Evolutionary conservation across 2,888 invertebrate species (phyloP).

Genomic region (Chymomyza amoena): DNA sequence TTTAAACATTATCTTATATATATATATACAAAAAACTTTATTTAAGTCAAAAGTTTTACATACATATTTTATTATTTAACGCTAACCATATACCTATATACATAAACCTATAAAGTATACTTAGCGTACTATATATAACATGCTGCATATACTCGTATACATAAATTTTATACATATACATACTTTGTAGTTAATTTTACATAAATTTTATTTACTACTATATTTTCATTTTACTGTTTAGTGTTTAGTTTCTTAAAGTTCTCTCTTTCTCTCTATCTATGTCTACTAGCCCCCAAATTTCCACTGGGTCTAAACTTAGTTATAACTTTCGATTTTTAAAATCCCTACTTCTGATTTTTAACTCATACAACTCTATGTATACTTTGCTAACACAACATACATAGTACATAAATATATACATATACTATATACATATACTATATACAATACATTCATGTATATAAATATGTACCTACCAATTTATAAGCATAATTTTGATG

Average conservation of each 20-base stretch:
- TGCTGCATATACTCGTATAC: slow-evolving; percentile 15
- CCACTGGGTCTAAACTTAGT: not conserved
- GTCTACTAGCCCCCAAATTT: not conserved
- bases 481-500: not conserved
- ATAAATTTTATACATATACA: slow-evolving; percentile 29
- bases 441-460: not conserved
- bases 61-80: not conserved
- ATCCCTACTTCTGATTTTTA: not conserved
- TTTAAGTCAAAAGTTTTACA: not conserved
- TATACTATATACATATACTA: slow-evolving; percentile 8
- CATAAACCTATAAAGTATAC: not conserved
- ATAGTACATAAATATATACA: slow-evolving; percentile 14
- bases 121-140: slow-evolving; percentile 5
- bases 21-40: slow-evolving; percentile 18
- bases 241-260: not conserved
- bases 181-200: not conserved
- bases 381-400: slow-evolving; percentile 1
- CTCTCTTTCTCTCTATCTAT: not conserved
- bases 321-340: not conserved
- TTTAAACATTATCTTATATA: not conserved
- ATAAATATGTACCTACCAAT: not conserved
- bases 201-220: not conserved
- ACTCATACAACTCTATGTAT: slow-evolving; percentile 2
- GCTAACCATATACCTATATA: not conserved
- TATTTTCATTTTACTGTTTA: not conserved